Evolutionary conservation across 1,140 invertebrate genomes (phyloP).

Genomic region (Lepidurus packardi): DNA sequence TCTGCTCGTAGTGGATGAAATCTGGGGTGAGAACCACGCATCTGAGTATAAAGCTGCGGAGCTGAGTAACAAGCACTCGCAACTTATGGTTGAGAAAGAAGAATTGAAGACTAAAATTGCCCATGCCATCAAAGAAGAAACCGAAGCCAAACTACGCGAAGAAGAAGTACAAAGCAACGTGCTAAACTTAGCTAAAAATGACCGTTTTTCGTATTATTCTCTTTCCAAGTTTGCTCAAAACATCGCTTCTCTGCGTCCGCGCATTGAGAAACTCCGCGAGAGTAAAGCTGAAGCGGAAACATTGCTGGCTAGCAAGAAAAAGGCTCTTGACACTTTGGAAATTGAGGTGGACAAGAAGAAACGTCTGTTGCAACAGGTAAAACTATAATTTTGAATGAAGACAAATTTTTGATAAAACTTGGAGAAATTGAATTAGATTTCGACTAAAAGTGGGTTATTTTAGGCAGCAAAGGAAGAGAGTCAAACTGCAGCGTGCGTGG

Average conservation of each 20-base stretch:
- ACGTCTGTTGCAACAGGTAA: background rate
- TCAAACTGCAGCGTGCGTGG: background rate
- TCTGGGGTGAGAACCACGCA: background rate
- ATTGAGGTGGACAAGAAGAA: background rate
- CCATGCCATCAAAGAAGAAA: background rate
- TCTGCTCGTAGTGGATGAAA: background rate
- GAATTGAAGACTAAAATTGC: background rate
- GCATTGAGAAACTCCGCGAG: background rate
- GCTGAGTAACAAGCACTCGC: background rate
- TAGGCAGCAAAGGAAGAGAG: background rate
- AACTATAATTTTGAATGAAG: background rate
- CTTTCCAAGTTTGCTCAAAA: background rate
- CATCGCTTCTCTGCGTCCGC: background rate
- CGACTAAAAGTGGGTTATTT: too few relatives aligned
- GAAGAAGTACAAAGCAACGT: background rate
- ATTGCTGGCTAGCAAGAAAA: background rate
- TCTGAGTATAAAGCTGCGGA: background rate
- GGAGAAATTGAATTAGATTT: too few relatives aligned
- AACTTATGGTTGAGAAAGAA: background rate
- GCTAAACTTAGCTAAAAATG: background rate
- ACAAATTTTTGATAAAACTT: too few relatives aligned
- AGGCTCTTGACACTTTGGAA: background rate
- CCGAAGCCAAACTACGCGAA: background rate
- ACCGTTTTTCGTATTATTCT: background rate
- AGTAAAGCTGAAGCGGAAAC: background rate